phyloP scores from a whole-genome alignment of 2,113 vertebrate species.

The Pygoscelis adeliae region DNA sequence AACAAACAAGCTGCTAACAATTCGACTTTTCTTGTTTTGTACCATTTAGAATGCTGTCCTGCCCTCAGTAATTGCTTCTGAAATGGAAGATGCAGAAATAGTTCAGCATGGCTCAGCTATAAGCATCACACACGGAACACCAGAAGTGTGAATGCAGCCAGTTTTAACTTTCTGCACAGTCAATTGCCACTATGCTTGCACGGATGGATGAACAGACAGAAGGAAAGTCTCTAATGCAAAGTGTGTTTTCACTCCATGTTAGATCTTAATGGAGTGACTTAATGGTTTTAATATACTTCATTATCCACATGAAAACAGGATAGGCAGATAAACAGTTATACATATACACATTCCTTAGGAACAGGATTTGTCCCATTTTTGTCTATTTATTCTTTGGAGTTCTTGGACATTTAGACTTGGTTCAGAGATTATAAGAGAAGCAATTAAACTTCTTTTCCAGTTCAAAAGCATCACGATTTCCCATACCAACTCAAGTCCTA shows the following conservation, averaged over 20 bases:
- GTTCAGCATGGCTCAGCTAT: accelerated
- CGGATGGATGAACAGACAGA: accelerated
- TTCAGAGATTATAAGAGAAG: background rate
- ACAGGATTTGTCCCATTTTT: background rate
- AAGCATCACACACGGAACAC: accelerated
- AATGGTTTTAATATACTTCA: background rate
- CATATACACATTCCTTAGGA: background rate
- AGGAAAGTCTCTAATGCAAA: background rate
- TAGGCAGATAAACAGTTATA: background rate
- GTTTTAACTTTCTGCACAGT: background rate
- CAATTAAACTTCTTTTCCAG: background rate
- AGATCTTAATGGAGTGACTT: background rate
- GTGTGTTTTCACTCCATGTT: background rate
- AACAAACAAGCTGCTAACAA: background rate
- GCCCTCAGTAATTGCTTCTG: background rate
- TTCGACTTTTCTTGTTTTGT: background rate
- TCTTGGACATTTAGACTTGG: background rate
- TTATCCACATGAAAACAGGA: background rate
- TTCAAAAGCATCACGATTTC: background rate
- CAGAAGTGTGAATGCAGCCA: background rate
- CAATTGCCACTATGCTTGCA: background rate
- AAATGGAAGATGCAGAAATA: background rate
- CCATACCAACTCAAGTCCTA: background rate
- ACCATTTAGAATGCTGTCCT: accelerated
- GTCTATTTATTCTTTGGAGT: background rate